phyloP scores from a whole-genome alignment of 2,888 invertebrate genomes.

The Chrysina gloriosa region DNA sequence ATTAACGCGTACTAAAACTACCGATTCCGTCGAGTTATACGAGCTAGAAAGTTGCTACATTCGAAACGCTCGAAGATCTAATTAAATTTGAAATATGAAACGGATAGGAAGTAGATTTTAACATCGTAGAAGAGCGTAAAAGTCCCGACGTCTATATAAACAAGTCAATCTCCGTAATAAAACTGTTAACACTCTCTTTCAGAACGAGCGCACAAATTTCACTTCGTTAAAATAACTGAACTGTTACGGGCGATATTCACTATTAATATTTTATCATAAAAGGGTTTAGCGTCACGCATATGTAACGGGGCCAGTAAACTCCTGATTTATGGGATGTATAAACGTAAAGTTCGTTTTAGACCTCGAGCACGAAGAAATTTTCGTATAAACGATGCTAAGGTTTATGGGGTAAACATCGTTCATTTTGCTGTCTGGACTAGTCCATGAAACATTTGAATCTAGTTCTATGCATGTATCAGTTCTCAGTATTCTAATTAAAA shows the following conservation, averaged over 20 bases:
- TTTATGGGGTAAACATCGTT: slow-evolving; percentile 29
- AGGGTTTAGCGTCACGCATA: slow-evolving; percentile 13
- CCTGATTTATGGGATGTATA: slow-evolving; percentile 21
- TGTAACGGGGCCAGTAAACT: slow-evolving; percentile 19
- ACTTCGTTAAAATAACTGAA: slow-evolving; percentile 31
- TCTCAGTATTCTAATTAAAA: no score
- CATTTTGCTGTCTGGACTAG: background rate
- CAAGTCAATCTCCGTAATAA: slow-evolving; percentile 31
- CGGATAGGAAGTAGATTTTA: slow-evolving; percentile 31
- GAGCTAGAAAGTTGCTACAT: background rate
- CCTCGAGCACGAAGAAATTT: background rate
- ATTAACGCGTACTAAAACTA: slow-evolving; percentile 10
- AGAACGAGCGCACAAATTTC: slow-evolving; percentile 12
- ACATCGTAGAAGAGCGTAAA: slow-evolving; percentile 23
- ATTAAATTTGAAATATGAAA: slow-evolving; percentile 34
- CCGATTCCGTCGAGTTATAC: background rate
- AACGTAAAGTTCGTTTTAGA: slow-evolving; percentile 29
- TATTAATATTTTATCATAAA: slow-evolving; percentile 37
- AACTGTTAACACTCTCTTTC: slow-evolving; percentile 28
- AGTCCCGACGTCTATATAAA: slow-evolving; percentile 28
- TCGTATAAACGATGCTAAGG: slow-evolving; percentile 2
- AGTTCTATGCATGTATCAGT: no score
- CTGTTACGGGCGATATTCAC: slow-evolving; percentile 23
- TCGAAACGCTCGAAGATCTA: slow-evolving; percentile 9
- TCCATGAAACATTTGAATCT: no score